Conservation (phyloP, 2,888 invertebrate species). For the Formica aserva region DNA sequence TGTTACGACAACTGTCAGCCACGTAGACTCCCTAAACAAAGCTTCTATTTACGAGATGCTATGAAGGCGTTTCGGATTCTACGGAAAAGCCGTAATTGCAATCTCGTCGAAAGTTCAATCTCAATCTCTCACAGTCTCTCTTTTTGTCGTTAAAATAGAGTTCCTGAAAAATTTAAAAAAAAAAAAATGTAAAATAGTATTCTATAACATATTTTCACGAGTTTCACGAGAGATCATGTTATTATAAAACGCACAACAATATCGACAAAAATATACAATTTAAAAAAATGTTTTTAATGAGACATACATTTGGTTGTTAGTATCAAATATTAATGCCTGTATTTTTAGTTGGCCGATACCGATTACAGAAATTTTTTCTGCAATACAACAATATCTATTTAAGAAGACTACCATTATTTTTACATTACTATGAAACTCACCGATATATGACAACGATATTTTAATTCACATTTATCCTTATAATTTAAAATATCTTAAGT, state of each 20-base stretch:
- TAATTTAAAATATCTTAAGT: not conserved
- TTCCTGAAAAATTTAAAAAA: not conserved
- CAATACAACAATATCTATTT: conserved; percentile 19
- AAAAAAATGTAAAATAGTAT: not conserved
- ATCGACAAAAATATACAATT: not conserved
- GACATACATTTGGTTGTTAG: not conserved
- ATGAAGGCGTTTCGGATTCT: conserved; percentile 44
- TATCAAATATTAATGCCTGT: not conserved
- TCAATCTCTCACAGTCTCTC: not conserved
- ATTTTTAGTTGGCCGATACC: conserved; percentile 11
- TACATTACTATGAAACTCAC: not conserved
- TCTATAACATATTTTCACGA: not conserved
- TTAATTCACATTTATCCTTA: conserved; percentile 13
- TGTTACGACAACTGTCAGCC: conserved; percentile 48
- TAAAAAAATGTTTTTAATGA: not conserved
- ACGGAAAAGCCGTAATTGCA: conserved; percentile 50
- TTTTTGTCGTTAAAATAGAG: conserved; percentile 26
- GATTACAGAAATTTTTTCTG: conserved; percentile 2
- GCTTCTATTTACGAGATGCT: conserved; percentile 62
- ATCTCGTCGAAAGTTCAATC: conserved; percentile 38
- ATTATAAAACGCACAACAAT: not conserved
- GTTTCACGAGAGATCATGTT: not conserved
- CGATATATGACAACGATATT: conserved; percentile 22
- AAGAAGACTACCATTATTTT: conserved; percentile 25
- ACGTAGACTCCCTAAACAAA: conserved; percentile 37